phyloP scores from a whole-genome alignment of 2,113 vertebrate species.

The Coregonus clupeaformis region DNA sequence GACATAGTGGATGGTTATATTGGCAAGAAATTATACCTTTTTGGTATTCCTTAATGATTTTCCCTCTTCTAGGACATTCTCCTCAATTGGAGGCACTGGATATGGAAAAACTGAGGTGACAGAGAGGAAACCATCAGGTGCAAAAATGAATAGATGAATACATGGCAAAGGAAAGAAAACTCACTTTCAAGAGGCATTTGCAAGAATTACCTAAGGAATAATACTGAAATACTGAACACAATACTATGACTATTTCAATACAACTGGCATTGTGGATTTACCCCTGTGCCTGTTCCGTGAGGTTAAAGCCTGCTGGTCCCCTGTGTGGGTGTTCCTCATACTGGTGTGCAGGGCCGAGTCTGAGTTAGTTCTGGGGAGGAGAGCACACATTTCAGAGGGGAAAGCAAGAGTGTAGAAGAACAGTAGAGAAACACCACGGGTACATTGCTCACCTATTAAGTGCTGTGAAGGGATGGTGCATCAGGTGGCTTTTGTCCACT shows the following conservation, averaged over 20 bases:
- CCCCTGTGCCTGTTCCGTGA: constrained; percentile 65
- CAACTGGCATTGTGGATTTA: constrained; percentile 46
- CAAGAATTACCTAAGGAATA: background rate
- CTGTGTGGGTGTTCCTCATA: constrained; percentile 75
- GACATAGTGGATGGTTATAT: too few species aligned
- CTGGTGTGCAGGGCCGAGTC: constrained; percentile 86
- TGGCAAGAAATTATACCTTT: constrained; percentile 63
- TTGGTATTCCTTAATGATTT: constrained; percentile 74
- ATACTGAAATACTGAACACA: background rate
- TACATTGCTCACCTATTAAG: constrained; percentile 77
- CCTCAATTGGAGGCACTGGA: constrained; percentile 77
- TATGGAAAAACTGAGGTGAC: constrained; percentile 65
- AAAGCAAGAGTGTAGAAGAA: background rate
- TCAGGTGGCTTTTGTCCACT: constrained; percentile 76
- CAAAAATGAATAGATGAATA: background rate
- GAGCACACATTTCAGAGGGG: background rate
- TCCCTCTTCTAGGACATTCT: constrained; percentile 70
- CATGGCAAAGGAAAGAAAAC: background rate
- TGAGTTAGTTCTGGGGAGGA: constrained; percentile 75
- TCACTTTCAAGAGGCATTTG: too few species aligned
- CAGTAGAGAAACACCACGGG: background rate
- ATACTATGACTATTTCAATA: background rate
- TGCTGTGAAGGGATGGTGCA: constrained; percentile 71
- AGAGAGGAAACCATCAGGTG: background rate
- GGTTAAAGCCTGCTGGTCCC: constrained; percentile 46